phyloP scores from a whole-genome alignment of 2,113 vertebrate genomes.

The Calyptomena viridis region DNA sequence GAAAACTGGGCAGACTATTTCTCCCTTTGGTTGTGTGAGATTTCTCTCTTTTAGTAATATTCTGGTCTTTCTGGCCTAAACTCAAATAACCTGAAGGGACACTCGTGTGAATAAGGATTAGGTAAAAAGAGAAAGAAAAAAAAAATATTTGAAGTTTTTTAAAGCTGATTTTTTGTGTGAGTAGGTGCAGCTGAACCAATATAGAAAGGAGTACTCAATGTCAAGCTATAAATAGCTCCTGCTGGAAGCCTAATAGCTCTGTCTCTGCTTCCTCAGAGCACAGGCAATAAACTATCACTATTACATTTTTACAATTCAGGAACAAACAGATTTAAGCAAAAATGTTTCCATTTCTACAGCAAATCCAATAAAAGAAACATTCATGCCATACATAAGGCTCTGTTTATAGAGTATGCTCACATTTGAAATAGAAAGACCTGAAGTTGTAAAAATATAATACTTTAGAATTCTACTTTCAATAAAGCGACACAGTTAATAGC shows the following conservation, averaged over 20 bases:
- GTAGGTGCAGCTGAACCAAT: slow-evolving; percentile 63
- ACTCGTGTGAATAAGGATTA: slow-evolving; percentile 32
- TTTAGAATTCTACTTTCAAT: slow-evolving; percentile 26
- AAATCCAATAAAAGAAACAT: slow-evolving; percentile 71
- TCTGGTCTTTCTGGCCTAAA: not conserved
- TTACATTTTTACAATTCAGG: slow-evolving; percentile 70
- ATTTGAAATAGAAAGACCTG: slow-evolving; percentile 45
- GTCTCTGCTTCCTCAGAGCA: slow-evolving; percentile 68
- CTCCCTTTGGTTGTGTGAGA: slow-evolving; percentile 7
- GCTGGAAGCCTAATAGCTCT: slow-evolving; percentile 71
- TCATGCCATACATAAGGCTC: slow-evolving; percentile 49
- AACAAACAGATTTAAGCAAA: slow-evolving; percentile 72
- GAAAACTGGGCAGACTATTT: not conserved
- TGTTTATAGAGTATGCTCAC: slow-evolving; percentile 47
- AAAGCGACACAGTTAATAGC: no score
- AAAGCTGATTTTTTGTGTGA: slow-evolving; percentile 62
- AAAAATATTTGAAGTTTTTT: slow-evolving; percentile 39
- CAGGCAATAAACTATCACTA: slow-evolving; percentile 71
- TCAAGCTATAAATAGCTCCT: slow-evolving; percentile 79
- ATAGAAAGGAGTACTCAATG: slow-evolving; percentile 75
- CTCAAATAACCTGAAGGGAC: slow-evolving; percentile 69
- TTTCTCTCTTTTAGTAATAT: slow-evolving; percentile 46
- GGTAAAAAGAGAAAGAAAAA: slow-evolving; percentile 13
- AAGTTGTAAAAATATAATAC: slow-evolving; percentile 55
- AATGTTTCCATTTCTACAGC: slow-evolving; percentile 62